Evolutionary conservation across 2,113 vertebrate species (phyloP).

Genomic region (Saguinus midas): DNA sequence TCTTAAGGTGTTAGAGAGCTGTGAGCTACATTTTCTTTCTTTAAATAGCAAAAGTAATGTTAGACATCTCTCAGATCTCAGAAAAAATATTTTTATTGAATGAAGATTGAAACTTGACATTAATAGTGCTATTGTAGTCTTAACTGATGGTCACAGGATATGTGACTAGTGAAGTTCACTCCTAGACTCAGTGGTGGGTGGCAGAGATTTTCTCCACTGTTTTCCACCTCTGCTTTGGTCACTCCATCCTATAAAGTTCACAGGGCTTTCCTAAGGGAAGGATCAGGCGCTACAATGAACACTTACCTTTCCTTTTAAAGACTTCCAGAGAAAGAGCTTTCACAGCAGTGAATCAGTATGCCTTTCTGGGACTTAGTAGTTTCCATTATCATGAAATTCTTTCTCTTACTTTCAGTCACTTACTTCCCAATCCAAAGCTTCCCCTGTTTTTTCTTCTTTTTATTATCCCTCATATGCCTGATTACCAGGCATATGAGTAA

Average conservation of each 20-base stretch:
- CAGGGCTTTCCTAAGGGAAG: neutral
- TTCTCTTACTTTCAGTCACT: neutral
- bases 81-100: neutral
- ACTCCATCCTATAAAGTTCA: neutral
- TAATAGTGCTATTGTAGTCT: neutral
- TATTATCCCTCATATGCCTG: neutral
- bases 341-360: neutral
- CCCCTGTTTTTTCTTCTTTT: neutral
- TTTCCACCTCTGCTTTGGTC: neutral
- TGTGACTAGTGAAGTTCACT: neutral
- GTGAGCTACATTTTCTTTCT: slow-evolving; percentile 27
- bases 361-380: neutral
- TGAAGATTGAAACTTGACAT: slow-evolving; percentile 22
- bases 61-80: neutral
- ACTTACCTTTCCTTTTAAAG: neutral
- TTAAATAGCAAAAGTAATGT: neutral
- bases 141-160: neutral
- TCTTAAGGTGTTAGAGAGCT: neutral
- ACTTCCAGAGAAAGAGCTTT: neutral
- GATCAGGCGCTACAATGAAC: neutral
- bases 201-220: neutral
- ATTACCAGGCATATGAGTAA: neutral
- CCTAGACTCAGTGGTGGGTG: too few relatives aligned
- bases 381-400: neutral
- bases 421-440: neutral